Base-by-base conservation (phyloP, 2,113 vertebrate genomes). In the Lamprologus tigripictilis region DNA sequence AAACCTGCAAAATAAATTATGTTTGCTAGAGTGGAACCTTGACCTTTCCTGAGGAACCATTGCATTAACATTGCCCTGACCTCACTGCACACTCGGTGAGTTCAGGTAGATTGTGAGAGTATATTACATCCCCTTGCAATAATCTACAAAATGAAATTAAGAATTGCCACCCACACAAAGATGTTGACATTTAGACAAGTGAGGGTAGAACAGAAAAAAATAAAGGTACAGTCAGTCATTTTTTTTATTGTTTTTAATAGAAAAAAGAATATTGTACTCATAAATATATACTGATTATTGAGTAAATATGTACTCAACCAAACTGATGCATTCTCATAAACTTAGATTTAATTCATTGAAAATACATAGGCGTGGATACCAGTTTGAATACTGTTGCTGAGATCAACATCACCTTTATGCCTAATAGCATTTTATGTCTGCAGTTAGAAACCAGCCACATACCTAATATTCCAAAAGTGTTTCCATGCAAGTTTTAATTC, bases 21-120 rank as follows among this genome's bases (percentile, higher is more conserved):
- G 80, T 85, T 90, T 94, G 90, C 79, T 81, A 84, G 92, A 93
- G 80, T 90, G 87, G 84, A 96, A 94, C 93, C 81, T 49, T 93
- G 92, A 92, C 92, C 93, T 96, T 95, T 95, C 80, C 71, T 12
- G 47, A 81, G 76, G 13, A 86, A 78, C 82, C 23, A 61, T 87
- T 80, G 54, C 68, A 93, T 91, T 88, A 91, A 86, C 42, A 80
- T 86, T 89, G 40, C 23, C 68, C 37, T 86, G 88, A 86, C 88
- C 90, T 86, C 35, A 63, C 42, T 58, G 79, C 68, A 87, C 71
- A 63, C 16, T 73, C 35, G 6, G 7, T 51, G 49, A 68, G n/a
- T 80, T 81, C 86, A 90, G 66, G 66, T 81, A 35, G 23, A 80
- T 55, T 83, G 80, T 40, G 6, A 42, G 12, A 84, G 37, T 89